Evolutionary conservation across 2,888 invertebrate genomes (phyloP).

Genomic region (Choreutis nemorana): DNA sequence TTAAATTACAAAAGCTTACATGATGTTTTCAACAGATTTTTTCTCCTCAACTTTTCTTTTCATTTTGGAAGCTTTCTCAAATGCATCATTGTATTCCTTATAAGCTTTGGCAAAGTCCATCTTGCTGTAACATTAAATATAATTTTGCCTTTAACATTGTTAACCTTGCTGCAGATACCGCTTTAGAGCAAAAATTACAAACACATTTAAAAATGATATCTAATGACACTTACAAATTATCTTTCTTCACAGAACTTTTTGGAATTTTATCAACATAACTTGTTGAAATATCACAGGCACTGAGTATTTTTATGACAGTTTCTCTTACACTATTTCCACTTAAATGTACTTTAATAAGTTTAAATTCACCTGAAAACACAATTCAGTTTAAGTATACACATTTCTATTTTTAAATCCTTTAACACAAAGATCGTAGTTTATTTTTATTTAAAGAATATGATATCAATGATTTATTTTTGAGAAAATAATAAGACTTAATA

Average conservation of each 20-base stretch:
- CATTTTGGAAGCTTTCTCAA: constrained; percentile 36
- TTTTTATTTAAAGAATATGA: too few species aligned
- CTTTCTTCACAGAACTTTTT: constrained; percentile 24
- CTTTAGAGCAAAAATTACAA: too few species aligned
- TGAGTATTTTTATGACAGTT: constrained; percentile 77
- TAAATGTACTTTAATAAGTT: constrained; percentile 76
- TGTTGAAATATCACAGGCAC: constrained; percentile 86
- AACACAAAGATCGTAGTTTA: too few species aligned
- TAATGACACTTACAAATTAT: too few species aligned
- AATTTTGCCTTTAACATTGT: too few species aligned
- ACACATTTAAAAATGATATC: too few species aligned
- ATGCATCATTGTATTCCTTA: constrained; percentile 35
- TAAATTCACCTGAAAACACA: constrained; percentile 69
- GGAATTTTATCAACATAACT: constrained; percentile 82
- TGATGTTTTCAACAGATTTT: constrained; percentile 35
- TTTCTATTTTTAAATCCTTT: too few species aligned
- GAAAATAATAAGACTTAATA: too few species aligned
- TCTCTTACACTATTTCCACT: constrained; percentile 74
- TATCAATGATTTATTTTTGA: too few species aligned
- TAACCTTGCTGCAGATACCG: too few species aligned
- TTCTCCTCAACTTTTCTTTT: constrained; percentile 46
- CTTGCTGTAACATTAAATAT: constrained; percentile 26
- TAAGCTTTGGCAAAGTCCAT: constrained; percentile 34
- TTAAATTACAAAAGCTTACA: constrained; percentile 39
- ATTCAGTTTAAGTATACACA: too few species aligned